Percentiles rank a stretch among this genome's conserved stretches.
Conservation (phyloP, 1,140 invertebrate genomes). For the Melitaea cinxia region DNA sequence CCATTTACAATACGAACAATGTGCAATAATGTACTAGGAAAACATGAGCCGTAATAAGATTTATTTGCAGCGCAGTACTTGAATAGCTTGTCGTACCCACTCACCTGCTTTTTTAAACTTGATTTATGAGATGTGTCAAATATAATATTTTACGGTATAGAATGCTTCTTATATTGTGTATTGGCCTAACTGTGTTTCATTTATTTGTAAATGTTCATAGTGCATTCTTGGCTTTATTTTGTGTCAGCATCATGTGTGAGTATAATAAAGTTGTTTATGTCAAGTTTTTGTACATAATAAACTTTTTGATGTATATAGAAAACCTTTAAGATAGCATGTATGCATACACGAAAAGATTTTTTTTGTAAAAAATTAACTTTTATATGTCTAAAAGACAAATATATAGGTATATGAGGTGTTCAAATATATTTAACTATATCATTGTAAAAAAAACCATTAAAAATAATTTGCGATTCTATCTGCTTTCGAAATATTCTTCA, state of each 20-base stretch:
- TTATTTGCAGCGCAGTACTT: constrained; percentile 32
- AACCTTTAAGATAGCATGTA: too few relatives aligned
- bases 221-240: neutral
- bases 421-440: too few relatives aligned
- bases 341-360: too few relatives aligned
- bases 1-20: constrained; percentile 51
- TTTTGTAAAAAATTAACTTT: too few relatives aligned
- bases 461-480: too few relatives aligned
- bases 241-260: too few relatives aligned
- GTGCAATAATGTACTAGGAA: constrained; percentile 49
- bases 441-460: too few relatives aligned
- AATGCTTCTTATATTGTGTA: neutral
- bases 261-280: too few relatives aligned
- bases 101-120: constrained; percentile 17
- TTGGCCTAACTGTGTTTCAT: neutral
- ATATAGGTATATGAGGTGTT: too few relatives aligned
- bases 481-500: neutral
- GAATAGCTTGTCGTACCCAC: constrained; percentile 12
- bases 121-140: constrained; percentile 19
- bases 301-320: too few relatives aligned
- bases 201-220: neutral
- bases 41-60: constrained; percentile 41
- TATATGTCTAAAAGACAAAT: too few relatives aligned
- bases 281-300: too few relatives aligned
- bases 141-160: constrained; percentile 3